Evolutionary conservation across 2,113 vertebrate species (phyloP).

Genomic region (Myrmophylax atrothorax): DNA sequence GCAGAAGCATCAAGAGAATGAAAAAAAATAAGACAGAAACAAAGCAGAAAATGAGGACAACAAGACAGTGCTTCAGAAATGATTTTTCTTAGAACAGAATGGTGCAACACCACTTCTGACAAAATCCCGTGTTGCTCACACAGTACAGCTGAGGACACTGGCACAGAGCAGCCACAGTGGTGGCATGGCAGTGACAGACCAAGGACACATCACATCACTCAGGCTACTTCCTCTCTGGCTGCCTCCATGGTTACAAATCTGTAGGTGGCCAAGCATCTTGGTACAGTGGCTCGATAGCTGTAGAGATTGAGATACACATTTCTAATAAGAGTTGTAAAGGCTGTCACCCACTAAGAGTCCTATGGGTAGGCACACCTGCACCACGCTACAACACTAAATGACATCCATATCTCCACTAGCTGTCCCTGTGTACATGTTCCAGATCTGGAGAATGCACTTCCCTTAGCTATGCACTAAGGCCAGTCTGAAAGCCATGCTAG

Average conservation of each 20-base stretch:
- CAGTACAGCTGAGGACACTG: not conserved
- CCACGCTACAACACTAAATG: not conserved
- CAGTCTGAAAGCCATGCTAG: not conserved
- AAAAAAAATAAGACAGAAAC: not conserved
- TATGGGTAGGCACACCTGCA: not conserved
- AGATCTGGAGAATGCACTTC: not conserved
- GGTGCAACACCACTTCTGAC: not conserved
- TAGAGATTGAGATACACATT: accelerated
- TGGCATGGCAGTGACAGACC: not conserved
- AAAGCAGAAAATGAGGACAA: not conserved
- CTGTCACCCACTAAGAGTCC: not conserved
- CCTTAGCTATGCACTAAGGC: not conserved
- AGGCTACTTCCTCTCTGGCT: not conserved
- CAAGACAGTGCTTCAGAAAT: not conserved
- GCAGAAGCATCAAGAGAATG: not conserved
- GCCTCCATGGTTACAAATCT: not conserved
- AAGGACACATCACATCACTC: not conserved
- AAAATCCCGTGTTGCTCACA: not conserved
- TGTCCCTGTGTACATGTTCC: accelerated
- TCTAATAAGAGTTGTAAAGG: not conserved
- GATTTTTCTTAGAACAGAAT: not conserved
- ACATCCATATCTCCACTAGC: not conserved
- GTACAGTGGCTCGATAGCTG: not conserved
- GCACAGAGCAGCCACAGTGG: not conserved
- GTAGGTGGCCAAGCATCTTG: not conserved